Evolutionary conservation across 2,113 vertebrate genomes (phyloP), one percentile per base, ranked within the genome.

Genomic region (Nothobranchius furzeri): DNA sequence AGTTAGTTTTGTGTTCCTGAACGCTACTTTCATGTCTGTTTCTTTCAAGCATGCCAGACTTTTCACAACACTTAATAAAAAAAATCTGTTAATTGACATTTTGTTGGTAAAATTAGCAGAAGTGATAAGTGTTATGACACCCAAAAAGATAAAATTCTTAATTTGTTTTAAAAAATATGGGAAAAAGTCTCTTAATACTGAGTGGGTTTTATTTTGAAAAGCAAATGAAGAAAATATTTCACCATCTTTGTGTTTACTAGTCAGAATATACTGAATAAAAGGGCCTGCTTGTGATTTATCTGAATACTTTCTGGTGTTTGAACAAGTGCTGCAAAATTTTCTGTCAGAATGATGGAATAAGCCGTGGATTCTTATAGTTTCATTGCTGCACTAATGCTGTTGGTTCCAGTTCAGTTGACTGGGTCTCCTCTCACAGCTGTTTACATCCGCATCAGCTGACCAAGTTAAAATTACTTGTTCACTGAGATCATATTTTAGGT

Each of bases 11-110:
- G 89, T 30, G 30, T 30, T 91, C 92, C 91, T 83, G 94, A 94
- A 92, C 89, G 92, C 90, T 94, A 93, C 90, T 92, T 82, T 24
- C 13, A 65, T 65, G 51, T 42, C 12, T 12, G 59, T 92, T 94
- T 93, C 87, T 91, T 89, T 70, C 48, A 67, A 64, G 8, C 13
- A 3, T 25, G 24, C 7, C 53, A 37, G 49, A 49, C 57, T 50
- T 60, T 64, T 30, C 13, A 59, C 35, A 62, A 20, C 20, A 20
- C 20, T 25, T 43, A 4, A n/a, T 4, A 30, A 12, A 45, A 54
- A n/a, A 64, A 10, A 6, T 30, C 30, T 30, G 30, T 30, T 30
- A 30, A 30, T 30, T 30, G 8, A 46, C 36, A 6, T 40, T 10
- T 53, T 45, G 14, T 10, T 14, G 36, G 48, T 2, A 42, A 20